Conservation (phyloP, 1,140 invertebrate species). For the Physella acuta region DNA sequence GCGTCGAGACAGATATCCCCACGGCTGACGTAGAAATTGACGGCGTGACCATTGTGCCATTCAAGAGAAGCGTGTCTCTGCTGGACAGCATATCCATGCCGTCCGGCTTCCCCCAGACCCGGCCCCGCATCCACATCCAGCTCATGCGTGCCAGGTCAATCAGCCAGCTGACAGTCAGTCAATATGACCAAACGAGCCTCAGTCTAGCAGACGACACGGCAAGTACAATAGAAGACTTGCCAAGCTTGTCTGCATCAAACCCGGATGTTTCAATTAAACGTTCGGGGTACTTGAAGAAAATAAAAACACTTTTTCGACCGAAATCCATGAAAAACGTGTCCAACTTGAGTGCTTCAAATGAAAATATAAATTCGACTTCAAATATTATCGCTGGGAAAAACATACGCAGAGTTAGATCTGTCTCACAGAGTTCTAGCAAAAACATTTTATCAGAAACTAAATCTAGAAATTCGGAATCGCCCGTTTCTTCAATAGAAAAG, state of each 20-base stretch:
- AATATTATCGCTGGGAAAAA: background rate
- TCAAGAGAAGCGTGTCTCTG: no score
- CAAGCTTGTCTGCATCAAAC: background rate
- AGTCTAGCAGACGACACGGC: background rate
- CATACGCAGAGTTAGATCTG: background rate
- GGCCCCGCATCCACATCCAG: background rate
- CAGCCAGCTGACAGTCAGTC: background rate
- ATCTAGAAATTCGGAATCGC: background rate
- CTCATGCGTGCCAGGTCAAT: background rate
- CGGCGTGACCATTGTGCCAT: no score
- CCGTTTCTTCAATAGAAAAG: background rate
- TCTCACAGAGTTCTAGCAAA: background rate
- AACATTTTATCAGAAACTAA: background rate
- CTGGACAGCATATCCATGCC: background rate
- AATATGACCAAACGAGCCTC: background rate
- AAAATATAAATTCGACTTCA: no score
- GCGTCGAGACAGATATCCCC: background rate
- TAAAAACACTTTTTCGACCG: background rate
- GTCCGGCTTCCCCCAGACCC: background rate
- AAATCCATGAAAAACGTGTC: background rate
- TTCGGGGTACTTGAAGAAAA: background rate
- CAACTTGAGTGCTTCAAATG: no score
- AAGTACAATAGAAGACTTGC: background rate
- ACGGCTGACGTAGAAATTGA: no score
- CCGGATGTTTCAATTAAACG: background rate